A percentile compares a stretch with the other conserved stretches of the same genome.
phyloP scores from a whole-genome alignment of 2,797 vertebrate genomes.

The Microchirus variegatus region DNA sequence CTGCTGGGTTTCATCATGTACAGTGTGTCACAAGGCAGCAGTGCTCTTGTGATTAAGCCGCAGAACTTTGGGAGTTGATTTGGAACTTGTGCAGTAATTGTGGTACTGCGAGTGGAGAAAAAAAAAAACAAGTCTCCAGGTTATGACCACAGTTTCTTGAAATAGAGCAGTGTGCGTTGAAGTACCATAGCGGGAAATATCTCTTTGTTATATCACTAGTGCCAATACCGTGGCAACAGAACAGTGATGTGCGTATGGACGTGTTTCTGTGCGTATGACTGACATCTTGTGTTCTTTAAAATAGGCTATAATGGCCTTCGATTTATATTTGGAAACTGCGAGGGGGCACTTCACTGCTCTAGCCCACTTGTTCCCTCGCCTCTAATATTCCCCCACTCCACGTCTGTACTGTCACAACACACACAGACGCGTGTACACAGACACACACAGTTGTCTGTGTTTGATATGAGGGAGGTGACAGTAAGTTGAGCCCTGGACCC shows the following conservation, averaged over 20 bases:
- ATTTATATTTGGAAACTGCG: conserved; percentile 68
- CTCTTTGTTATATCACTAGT: conserved; percentile 29
- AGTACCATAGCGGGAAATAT: conserved; percentile 18
- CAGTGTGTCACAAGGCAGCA: conserved; percentile 71
- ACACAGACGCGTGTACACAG: conserved; percentile 20
- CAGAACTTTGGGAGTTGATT: conserved; percentile 61
- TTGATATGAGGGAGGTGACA: conserved; percentile 77
- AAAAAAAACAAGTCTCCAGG: conserved; percentile 27
- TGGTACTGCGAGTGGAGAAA: conserved; percentile 49
- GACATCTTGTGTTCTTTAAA: conserved; percentile 51
- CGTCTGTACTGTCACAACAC: conserved; percentile 53
- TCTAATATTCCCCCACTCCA: conserved; percentile 46
- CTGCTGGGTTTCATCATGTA: conserved; percentile 78
- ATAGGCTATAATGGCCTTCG: conserved; percentile 57
- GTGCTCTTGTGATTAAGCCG: conserved; percentile 68
- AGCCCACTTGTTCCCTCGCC: conserved; percentile 63
- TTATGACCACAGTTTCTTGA: conserved; percentile 35
- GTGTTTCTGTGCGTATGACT: background rate
- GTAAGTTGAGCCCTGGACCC: conserved; percentile 56
- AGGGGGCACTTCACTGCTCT: conserved; percentile 53
- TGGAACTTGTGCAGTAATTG: conserved; percentile 58
- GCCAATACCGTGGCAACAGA: conserved; percentile 8
- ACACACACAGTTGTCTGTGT: conserved; percentile 42
- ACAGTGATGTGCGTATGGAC: conserved; percentile 9
- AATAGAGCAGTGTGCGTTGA: conserved; percentile 38